Evolutionary conservation across 2,113 vertebrate genomes (phyloP).

Genomic region (Mormyrus lacerda): DNA sequence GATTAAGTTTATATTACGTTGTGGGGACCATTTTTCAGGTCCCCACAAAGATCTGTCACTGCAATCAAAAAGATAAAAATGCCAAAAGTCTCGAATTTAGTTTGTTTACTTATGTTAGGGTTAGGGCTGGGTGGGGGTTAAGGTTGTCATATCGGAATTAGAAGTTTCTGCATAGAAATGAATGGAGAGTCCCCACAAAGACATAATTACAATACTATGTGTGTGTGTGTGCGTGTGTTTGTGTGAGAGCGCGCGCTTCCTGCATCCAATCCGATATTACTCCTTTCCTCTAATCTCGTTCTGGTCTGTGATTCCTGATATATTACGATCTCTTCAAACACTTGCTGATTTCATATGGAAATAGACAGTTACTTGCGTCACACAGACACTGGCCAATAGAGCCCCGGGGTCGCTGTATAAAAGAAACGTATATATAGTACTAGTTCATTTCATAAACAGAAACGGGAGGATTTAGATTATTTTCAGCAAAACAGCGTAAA

Average conservation of each 20-base stretch:
- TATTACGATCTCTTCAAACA: slow-evolving; percentile 1
- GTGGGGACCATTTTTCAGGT: too few species aligned
- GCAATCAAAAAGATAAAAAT: too few species aligned
- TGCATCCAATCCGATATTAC: background rate
- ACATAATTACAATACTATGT: background rate
- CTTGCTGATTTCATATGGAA: background rate
- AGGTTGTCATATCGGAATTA: too few species aligned
- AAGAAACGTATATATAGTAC: slow-evolving; percentile 40
- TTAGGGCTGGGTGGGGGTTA: too few species aligned
- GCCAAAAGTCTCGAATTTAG: too few species aligned
- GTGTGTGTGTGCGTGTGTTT: background rate
- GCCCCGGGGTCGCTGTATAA: slow-evolving; percentile 51
- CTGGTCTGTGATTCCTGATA: background rate
- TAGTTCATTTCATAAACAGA: slow-evolving; percentile 27
- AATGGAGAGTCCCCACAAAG: too few species aligned
- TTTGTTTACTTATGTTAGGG: too few species aligned
- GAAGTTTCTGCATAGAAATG: too few species aligned
- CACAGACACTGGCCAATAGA: slow-evolving; percentile 48
- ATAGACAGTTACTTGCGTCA: slow-evolving; percentile 33
- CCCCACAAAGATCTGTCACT: too few species aligned
- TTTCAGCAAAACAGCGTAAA: background rate
- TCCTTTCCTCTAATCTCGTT: background rate
- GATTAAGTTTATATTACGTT: too few species aligned
- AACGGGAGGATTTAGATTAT: slow-evolving; percentile 20
- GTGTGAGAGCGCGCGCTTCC: background rate